Evolutionary conservation across 2,888 invertebrate species (phyloP), one percentile per base, ranked within the genome.

Genomic region (Dinocampus coccinellae): DNA sequence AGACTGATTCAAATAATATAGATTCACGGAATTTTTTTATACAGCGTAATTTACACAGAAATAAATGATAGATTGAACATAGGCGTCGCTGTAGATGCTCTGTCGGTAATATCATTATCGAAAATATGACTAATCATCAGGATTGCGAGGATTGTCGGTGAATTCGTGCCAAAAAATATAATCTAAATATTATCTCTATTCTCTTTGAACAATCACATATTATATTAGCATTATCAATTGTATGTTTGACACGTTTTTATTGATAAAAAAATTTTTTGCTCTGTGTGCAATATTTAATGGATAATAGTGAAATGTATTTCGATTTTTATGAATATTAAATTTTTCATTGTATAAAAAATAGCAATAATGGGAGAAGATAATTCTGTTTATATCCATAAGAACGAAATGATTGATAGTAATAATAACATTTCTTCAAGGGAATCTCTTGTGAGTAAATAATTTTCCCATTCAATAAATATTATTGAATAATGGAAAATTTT

Each of bases 401-500:
- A n/a, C 39, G 3, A 39, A 29, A n/a, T 29, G 6, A 26, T 52
- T 34, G 47, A 64, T 47, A 16, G n/a, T 11, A 64, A 64, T 33
- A 33, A 52, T 53, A 64, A 52, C 11, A 13, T 2, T 13, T 13
- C 64, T 13, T 6, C 34, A 2, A 29, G 64, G 0, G 64, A 64
- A 64, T 13, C 33, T 52, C 22, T 64, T 24, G 64, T 52, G 34
- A 64, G 64, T 64, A 24, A 26, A 39, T 13, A 10, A 16, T 20
- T 33, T 53, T 7, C n/a, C 26, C 11, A 3, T 47, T 20, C n/a
- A 33, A 13, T 26, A 13, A 36, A n/a, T 47, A 42, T 16, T 22
- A 4, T 16, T 22, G 4, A 24, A 33, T 36, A 7, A 36, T 20
- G 24, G 13, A 13, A 22, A 3, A 20, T 53, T 65, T 74, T 77